Evolutionary conservation across 1,140 invertebrate species (phyloP), one percentile per base, ranked within the genome.

Genomic region (Drosophila pectinifera): DNA sequence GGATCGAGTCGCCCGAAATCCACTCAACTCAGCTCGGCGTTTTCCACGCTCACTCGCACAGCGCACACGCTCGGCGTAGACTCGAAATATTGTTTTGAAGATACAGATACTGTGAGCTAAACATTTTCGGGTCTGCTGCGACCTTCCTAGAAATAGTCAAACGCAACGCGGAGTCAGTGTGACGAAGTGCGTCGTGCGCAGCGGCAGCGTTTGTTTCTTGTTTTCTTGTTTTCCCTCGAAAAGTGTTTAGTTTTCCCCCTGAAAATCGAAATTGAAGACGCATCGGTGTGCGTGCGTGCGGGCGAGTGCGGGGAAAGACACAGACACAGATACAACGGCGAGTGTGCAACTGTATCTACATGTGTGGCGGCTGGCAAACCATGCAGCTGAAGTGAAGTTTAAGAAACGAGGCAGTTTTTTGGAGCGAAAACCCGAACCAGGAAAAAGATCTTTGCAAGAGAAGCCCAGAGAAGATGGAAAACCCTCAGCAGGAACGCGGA

Each of bases 81-180:
- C 48, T 51, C 22, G 49, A 31, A 31, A 51, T 41, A 43, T 34
- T 67, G 43, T 81, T 89, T 76, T 70, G 65, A 73, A 90, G 75
- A 84, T 83, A 90, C 80, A 53, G 49, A 53, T 53, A 53, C 49
- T 53, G 49, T 63, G 59, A 68, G 70, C 73, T 56, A 70, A 61
- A 83, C 61, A 85, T 69, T 80, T 86, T 76, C 67, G 82, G 82
- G 61, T 41, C 65, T 74, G 48, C 73, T 63, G 61, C 67, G 78
- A 75, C 84, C 80, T 91, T 91, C 89, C 89, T 89, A 89, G 89
- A 91, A 91, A 89, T 91, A 91, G 89, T 89, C 28, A 82, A 90
- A 91, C 83, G 80, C 83, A 91, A 83, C 64, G 69, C 75, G 53
- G 61, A 84, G 65, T 91, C 80, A 91, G 89, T 91, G 61, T 78